phyloP scores from a whole-genome alignment of 2,888 invertebrate genomes.

The Chloroclystis v-ata region DNA sequence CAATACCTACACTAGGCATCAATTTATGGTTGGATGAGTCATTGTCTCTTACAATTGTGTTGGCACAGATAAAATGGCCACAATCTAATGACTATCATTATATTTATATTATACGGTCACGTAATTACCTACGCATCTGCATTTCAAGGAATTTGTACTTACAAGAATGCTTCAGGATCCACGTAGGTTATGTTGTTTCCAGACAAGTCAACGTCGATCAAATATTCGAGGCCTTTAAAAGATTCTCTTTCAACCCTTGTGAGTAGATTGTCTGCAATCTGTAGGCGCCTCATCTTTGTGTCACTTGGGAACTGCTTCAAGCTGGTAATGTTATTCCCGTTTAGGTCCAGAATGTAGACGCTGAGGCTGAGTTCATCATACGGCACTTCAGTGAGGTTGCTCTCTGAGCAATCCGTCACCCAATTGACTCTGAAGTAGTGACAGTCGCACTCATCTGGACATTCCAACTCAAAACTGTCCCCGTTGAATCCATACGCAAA shows the following conservation, averaged over 20 bases:
- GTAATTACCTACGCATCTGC: background rate
- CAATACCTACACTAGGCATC: conserved; percentile 23
- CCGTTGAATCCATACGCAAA: conserved; percentile 72
- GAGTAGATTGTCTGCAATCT: conserved; percentile 82
- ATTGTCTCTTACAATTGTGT: conserved; percentile 15
- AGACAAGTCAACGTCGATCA: conserved; percentile 84
- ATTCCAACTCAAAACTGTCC: conserved; percentile 82
- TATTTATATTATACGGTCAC: too few relatives aligned
- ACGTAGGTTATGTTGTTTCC: conserved; percentile 80
- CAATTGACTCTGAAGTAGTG: conserved; percentile 87
- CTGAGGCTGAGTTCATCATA: conserved; percentile 83
- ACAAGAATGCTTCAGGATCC: conserved; percentile 83
- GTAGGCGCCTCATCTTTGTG: conserved; percentile 83
- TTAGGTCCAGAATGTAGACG: conserved; percentile 84
- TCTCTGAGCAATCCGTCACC: conserved; percentile 87
- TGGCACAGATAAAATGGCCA: conserved; percentile 12
- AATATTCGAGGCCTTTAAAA: conserved; percentile 81
- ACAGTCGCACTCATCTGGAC: conserved; percentile 86
- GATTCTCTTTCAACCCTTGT: conserved; percentile 79
- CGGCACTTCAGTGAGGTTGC: conserved; percentile 83
- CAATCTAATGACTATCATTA: conserved; percentile 10
- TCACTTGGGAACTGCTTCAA: conserved; percentile 81
- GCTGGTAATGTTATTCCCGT: conserved; percentile 81
- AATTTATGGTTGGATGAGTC: conserved; percentile 19
- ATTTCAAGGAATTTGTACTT: conserved; percentile 43